phyloP scores from a whole-genome alignment of 2,888 invertebrate genomes.

The Leptarthrus brevirostris region DNA sequence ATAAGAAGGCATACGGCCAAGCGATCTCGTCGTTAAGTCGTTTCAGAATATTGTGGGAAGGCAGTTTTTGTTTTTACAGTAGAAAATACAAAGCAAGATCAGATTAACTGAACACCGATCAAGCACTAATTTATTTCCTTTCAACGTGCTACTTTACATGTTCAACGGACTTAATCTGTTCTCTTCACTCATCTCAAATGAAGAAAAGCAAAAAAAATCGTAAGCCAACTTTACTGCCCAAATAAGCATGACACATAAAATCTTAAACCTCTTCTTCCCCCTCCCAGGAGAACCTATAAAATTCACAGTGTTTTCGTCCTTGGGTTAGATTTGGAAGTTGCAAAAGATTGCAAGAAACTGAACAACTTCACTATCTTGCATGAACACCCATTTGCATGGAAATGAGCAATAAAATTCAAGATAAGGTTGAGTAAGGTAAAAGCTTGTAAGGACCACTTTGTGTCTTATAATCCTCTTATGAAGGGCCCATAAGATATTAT shows the following conservation, averaged over 20 bases:
- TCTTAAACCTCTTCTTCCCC: neutral
- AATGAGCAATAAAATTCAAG: constrained; percentile 6
- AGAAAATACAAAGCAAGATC: too few relatives aligned
- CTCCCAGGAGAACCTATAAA: neutral
- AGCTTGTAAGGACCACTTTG: neutral
- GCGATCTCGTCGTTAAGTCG: too few relatives aligned
- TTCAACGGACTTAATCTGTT: too few relatives aligned
- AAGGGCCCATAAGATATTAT: constrained; percentile 1
- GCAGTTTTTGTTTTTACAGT: too few relatives aligned
- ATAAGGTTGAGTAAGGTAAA: constrained; percentile 15
- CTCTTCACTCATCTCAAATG: too few relatives aligned
- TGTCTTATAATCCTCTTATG: constrained; percentile 3
- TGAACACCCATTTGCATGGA: constrained; percentile 13
- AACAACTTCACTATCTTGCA: neutral
- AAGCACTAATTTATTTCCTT: too few relatives aligned
- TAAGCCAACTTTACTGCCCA: too few relatives aligned
- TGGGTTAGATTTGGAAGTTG: neutral
- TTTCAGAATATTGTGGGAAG: too few relatives aligned
- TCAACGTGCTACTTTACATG: too few relatives aligned
- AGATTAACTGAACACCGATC: too few relatives aligned
- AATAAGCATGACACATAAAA: neutral
- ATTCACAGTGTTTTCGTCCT: neutral
- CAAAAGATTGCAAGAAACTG: neutral
- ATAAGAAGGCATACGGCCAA: too few relatives aligned
- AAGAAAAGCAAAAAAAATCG: too few relatives aligned